Evolutionary conservation across 2,113 vertebrate species (phyloP).

Genomic region (Apaloderma vittatum): DNA sequence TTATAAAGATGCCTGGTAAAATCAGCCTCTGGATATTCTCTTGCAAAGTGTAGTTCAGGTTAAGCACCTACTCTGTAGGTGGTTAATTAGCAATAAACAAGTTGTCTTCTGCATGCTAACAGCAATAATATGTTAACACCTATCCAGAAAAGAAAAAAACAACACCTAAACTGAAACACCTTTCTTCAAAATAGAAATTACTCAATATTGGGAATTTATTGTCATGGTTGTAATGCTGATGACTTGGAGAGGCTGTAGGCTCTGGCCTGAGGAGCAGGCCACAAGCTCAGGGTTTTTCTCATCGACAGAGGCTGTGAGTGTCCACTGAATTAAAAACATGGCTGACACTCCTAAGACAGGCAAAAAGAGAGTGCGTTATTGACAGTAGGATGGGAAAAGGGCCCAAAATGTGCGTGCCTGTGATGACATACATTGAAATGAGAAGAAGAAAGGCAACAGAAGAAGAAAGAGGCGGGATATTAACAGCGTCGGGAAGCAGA

Average conservation of each 20-base stretch:
- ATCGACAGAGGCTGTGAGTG: not conserved
- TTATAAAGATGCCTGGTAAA: not conserved
- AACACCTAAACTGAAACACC: fast-evolving
- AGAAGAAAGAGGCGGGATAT: not conserved
- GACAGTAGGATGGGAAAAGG: not conserved
- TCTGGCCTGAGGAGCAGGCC: not conserved
- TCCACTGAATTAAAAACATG: not conserved
- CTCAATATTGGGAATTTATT: not conserved
- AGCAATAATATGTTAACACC: not conserved
- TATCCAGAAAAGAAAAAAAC: not conserved
- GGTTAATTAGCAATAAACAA: slow-evolving; percentile 46
- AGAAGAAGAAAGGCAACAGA: not conserved
- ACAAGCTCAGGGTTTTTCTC: not conserved
- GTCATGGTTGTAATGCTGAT: not conserved
- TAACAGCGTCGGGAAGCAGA: not conserved
- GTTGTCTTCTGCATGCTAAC: slow-evolving; percentile 15
- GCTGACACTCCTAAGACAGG: not conserved
- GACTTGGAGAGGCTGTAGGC: not conserved
- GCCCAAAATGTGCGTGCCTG: not conserved
- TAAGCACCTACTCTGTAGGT: slow-evolving; percentile 19
- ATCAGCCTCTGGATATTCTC: not conserved
- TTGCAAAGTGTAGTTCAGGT: slow-evolving; percentile 13
- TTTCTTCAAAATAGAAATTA: not conserved
- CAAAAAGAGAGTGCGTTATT: not conserved
- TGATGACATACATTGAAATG: not conserved